Evolutionary conservation across 2,113 vertebrate species (phyloP).

Genomic region (human (Homo sapiens)): GRCh38 chr12:74897001-74897500

Average conservation of each 20-base stretch:
- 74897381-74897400: too few relatives aligned
- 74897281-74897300: not conserved
- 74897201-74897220: too few relatives aligned
- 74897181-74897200: not conserved
- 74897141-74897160: not conserved
- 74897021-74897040: not conserved
- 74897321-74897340: not conserved
- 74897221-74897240: not conserved
- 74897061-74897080: not conserved
- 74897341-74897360: not conserved
- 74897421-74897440: too few relatives aligned
- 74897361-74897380: too few relatives aligned
- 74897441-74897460: too few relatives aligned
- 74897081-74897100: not conserved
- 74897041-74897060: not conserved
- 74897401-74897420: too few relatives aligned
- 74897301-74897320: not conserved
- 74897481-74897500: too few relatives aligned
- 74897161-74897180: not conserved
- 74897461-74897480: too few relatives aligned
- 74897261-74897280: not conserved
- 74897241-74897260: not conserved
- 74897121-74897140: not conserved
- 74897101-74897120: not conserved
- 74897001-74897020: not conserved